Conservation (phyloP, 2,113 vertebrate genomes). For the Stigmatopora nigra region DNA sequence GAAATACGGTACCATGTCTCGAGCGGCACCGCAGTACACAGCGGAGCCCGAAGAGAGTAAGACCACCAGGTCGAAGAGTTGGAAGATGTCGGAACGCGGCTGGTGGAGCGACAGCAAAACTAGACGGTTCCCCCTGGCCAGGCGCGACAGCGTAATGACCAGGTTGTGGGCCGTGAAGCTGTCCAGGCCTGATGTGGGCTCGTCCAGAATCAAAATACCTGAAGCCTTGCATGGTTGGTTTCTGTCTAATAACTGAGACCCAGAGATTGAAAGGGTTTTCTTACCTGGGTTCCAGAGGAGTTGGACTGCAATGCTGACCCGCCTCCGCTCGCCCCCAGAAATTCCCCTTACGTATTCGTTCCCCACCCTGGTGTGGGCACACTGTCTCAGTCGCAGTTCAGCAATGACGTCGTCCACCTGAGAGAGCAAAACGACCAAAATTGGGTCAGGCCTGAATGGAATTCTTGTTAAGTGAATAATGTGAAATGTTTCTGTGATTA, state of each 20-base stretch:
- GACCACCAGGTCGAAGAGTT: conserved; percentile 88
- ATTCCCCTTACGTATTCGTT: conserved; percentile 79
- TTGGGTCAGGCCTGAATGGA: neutral
- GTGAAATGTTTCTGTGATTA: too few species aligned
- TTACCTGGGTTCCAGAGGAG: conserved; percentile 96
- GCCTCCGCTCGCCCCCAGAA: conserved; percentile 85
- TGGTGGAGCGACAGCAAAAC: conserved; percentile 91
- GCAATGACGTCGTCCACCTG: conserved; percentile 95
- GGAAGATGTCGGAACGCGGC: conserved; percentile 91
- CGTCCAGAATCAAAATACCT: conserved; percentile 94
- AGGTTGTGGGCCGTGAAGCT: conserved; percentile 96
- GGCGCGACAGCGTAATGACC: conserved; percentile 84
- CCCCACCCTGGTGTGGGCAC: conserved; percentile 86
- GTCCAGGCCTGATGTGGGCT: conserved; percentile 94
- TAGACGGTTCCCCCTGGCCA: conserved; percentile 87
- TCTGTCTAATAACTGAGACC: neutral
- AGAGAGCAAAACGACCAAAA: neutral
- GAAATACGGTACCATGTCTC: conserved; percentile 89
- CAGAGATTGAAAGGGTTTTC: conserved; percentile 18
- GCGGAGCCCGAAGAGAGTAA: conserved; percentile 84
- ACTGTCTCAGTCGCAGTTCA: conserved; percentile 86
- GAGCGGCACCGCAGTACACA: conserved; percentile 79
- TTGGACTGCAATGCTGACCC: conserved; percentile 92
- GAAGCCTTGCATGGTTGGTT: conserved; percentile 9
- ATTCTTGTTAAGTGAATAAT: neutral